phyloP scores from a whole-genome alignment of 2,113 vertebrate genomes.

The Petroica traversi region DNA sequence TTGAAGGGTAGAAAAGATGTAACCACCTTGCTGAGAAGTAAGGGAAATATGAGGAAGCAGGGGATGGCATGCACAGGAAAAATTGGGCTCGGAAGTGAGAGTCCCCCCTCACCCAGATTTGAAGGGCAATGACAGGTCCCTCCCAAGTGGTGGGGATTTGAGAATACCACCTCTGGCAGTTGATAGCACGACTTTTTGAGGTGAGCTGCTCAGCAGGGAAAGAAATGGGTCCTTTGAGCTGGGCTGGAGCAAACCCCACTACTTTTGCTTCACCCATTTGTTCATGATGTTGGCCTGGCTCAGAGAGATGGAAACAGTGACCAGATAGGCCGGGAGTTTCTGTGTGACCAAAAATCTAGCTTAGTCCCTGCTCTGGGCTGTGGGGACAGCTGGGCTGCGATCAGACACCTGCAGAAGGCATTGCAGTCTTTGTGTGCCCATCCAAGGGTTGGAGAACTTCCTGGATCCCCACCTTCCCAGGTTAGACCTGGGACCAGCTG shows the following conservation, averaged over 20 bases:
- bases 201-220: background rate
- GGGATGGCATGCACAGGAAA: background rate
- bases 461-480: background rate
- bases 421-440: background rate
- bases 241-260: background rate
- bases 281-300: background rate
- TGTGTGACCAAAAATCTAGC: background rate
- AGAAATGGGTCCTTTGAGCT: background rate
- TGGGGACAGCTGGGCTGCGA: background rate
- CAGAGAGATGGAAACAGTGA: background rate
- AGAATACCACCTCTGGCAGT: background rate
- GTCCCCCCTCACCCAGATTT: background rate
- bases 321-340: background rate
- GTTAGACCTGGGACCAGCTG: background rate
- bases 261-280: accelerated
- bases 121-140: background rate
- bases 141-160: background rate
- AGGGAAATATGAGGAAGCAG: background rate
- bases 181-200: background rate
- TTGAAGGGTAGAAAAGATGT: background rate
- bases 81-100: background rate
- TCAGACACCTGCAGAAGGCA: background rate
- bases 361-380: background rate
- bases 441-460: background rate
- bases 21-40: background rate